Base-by-base conservation (phyloP, 1,140 invertebrate species). In the Marisa cornuarietis region DNA sequence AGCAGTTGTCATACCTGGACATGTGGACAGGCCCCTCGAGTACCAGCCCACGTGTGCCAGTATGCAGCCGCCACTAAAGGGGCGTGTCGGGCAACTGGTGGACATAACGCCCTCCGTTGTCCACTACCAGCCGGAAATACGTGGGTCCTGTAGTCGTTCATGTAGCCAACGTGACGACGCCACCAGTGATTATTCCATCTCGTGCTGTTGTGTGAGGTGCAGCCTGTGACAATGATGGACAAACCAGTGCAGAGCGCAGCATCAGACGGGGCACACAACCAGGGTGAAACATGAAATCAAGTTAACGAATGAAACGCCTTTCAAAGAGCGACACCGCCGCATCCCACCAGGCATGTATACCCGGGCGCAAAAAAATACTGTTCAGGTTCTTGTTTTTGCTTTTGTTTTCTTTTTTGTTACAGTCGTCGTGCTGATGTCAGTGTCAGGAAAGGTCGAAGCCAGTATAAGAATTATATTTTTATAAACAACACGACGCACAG, bases 291-390 rank as follows among this genome's bases (percentile, higher is more conserved):
- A 75, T 24, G 8, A 51, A 16, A 75, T 75, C 13, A 16, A 75
- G 8, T 26, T 75, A 8, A 10, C 1, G 11, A 22, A 75, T 63
- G 54, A 75, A 0, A 63, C 54, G 73, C 73, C 73, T 0, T 75
- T 75, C 73, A 75, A 75, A 42, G 20, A 75, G 26, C 22, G 54
- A 24, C 54, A 75, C 24, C 52, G 73, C 20, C 9, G 8, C 7
- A 75, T 75, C 24, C 73, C 73, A 14, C 73, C 54, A 10, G 26
- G 31, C 10, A 75, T 75, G 73, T 31, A n/a, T n/a, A n/a, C n/a
- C n/a, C n/a, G n/a, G n/a, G n/a, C n/a, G n/a, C n/a, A n/a, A n/a
- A n/a, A n/a, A n/a, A n/a, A n/a, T n/a, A n/a, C n/a, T n/a, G n/a
- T n/a, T n/a, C n/a, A n/a, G n/a, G n/a, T n/a, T n/a, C n/a, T n/a